Evolutionary conservation across 2,797 vertebrate genomes (phyloP).

Genomic region (Bovichtus diacanthus): DNA sequence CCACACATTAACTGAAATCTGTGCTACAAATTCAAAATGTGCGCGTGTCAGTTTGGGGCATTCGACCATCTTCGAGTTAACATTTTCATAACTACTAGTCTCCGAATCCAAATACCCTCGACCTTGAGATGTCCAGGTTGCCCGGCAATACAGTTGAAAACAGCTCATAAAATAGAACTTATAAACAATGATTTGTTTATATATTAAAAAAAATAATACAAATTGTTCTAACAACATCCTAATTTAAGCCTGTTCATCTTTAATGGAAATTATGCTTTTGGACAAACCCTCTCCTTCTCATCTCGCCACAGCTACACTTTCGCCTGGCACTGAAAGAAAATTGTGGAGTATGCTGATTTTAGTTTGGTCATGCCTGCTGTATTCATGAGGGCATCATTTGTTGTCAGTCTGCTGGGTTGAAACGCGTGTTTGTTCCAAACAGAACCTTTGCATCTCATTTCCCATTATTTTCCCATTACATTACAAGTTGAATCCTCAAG

Average conservation of each 20-base stretch:
- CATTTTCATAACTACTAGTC: not conserved
- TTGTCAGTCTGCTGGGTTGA: conserved; percentile 36
- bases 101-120: not conserved
- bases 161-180: conserved; percentile 1
- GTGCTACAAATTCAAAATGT: not conserved
- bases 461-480: conserved; percentile 53
- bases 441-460: conserved; percentile 48
- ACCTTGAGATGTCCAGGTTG: not conserved
- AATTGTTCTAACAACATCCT: not conserved
- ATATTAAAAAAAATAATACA: not conserved
- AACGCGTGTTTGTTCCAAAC: conserved; percentile 52
- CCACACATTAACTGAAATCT: not conserved
- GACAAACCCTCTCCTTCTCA: conserved; percentile 12
- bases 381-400: conserved; percentile 44
- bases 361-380: conserved; percentile 51
- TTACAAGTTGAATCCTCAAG: conserved; percentile 59
- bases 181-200: not conserved
- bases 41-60: not conserved
- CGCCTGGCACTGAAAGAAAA: conserved; percentile 11
- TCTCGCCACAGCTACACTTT: not conserved
- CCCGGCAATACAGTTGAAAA: not conserved
- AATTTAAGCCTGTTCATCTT: conserved; percentile 29
- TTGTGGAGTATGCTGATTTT: conserved; percentile 32
- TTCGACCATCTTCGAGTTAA: not conserved
- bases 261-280: conserved; percentile 24